Conservation (phyloP, 2,113 vertebrate species). For the Rhea pennata region DNA sequence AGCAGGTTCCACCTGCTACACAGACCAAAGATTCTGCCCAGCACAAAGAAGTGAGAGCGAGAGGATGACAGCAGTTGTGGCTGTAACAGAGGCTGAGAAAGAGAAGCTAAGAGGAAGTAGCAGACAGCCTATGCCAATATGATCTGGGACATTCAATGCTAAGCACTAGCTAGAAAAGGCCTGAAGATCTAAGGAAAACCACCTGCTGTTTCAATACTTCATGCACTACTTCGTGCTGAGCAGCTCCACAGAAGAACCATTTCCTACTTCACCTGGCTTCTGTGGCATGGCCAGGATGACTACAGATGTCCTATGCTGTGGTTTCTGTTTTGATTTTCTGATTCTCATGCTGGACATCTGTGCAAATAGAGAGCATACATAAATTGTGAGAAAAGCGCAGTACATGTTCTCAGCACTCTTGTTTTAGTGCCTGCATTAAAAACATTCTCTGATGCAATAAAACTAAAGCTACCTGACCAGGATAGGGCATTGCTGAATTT, state of each 20-base stretch:
- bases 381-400: background rate
- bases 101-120: background rate
- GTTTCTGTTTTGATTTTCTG: background rate
- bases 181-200: background rate
- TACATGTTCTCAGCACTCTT: background rate
- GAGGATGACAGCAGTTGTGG: background rate
- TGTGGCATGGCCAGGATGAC: background rate
- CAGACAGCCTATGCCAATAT: accelerated
- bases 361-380: background rate
- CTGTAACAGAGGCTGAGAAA: background rate
- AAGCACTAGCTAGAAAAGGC: background rate
- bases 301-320: background rate
- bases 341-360: background rate
- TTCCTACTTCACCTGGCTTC: background rate
- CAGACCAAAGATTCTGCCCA: background rate
- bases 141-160: background rate
- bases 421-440: background rate
- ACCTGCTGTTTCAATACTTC: accelerated
- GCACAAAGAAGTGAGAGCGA: background rate
- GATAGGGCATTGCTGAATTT: background rate
- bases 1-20: background rate
- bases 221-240: background rate
- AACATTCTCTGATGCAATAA: background rate
- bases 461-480: background rate
- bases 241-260: background rate